Evolutionary conservation across 2,888 invertebrate genomes (phyloP).

Genomic region (Hipparchia semele): DNA sequence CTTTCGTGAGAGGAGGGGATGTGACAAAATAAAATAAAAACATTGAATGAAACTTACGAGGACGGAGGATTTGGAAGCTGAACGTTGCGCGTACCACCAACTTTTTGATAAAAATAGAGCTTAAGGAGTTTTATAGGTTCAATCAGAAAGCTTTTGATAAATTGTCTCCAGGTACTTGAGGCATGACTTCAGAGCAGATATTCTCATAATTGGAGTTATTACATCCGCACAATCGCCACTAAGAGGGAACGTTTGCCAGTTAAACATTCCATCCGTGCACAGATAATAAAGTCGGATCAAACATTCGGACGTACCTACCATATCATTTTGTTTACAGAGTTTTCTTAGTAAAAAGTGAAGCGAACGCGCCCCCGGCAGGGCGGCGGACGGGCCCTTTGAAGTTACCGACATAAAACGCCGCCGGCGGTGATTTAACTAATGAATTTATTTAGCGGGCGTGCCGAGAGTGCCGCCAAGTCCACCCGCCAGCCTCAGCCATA

Average conservation of each 20-base stretch:
- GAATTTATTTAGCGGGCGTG: conserved; percentile 83
- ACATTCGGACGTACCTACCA: conserved; percentile 78
- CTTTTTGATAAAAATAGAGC: conserved; percentile 22
- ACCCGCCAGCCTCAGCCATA: conserved; percentile 37
- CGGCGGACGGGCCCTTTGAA: conserved; percentile 74
- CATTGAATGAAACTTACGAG: conserved; percentile 69
- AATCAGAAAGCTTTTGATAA: conserved; percentile 36
- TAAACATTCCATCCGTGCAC: conserved; percentile 74
- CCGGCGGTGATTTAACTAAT: conserved; percentile 84
- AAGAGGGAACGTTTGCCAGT: conserved; percentile 68
- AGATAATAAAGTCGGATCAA: conserved; percentile 81
- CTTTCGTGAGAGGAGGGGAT: conserved; percentile 58
- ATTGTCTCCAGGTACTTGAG: not conserved
- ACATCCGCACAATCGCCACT: conserved; percentile 64
- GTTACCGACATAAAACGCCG: conserved; percentile 82
- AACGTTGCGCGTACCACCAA: conserved; percentile 25
- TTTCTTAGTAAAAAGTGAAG: conserved; percentile 80
- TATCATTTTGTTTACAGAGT: conserved; percentile 83
- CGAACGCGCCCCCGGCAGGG: conserved; percentile 75
- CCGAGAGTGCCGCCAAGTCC: conserved; percentile 53
- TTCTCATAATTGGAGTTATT: conserved; percentile 52
- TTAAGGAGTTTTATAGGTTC: conserved; percentile 13
- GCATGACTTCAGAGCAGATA: conserved; percentile 50
- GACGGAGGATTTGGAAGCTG: conserved; percentile 33
- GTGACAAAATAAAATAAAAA: conserved; percentile 74